A percentile compares a stretch with the other conserved stretches of the same genome.
These are phyloP conservation scores for Panthera uncia DNA, from an alignment of 2,113 vertebrate genomes.

Conservation along the genomic window DNA sequence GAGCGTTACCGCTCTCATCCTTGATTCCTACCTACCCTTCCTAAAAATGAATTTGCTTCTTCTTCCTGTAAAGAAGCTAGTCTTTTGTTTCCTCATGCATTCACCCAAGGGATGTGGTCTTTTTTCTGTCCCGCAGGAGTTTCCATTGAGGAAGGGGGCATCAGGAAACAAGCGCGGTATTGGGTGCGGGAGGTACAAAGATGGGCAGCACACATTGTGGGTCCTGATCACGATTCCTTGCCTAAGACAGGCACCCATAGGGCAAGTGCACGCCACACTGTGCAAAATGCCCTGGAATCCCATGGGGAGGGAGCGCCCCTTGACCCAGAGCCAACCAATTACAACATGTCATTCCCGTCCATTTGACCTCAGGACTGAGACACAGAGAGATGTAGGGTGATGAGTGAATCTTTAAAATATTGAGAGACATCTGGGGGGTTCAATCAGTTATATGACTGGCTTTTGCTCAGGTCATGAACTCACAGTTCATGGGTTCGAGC, in stretches of 20 bases:
- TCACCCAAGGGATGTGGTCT: not conserved
- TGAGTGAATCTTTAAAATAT: not conserved
- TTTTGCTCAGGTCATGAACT: too few species aligned
- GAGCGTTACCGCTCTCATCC: too few species aligned
- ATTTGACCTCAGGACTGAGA: not conserved
- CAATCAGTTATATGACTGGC: too few species aligned
- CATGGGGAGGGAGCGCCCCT: too few species aligned
- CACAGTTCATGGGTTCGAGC: too few species aligned
- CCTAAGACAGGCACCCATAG: not conserved
- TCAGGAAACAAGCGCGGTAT: fast-evolving
- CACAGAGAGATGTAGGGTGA: not conserved
- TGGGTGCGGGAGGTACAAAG: not conserved
- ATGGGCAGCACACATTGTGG: not conserved
- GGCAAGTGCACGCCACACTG: not conserved
- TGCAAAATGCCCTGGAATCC: not conserved
- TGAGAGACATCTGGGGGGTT: too few species aligned
- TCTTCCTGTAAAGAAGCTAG: not conserved
- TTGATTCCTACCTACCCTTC: not conserved
- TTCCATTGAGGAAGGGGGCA: not conserved
- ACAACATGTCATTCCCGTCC: not conserved
- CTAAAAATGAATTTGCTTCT: not conserved
- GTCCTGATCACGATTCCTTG: not conserved
- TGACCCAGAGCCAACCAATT: not conserved
- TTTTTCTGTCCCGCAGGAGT: not conserved
- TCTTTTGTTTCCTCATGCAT: not conserved